Evolutionary conservation across 2,797 vertebrate species (phyloP), one percentile per base, ranked within the genome.

Genomic region (Melanogrammus aeglefinus): DNA sequence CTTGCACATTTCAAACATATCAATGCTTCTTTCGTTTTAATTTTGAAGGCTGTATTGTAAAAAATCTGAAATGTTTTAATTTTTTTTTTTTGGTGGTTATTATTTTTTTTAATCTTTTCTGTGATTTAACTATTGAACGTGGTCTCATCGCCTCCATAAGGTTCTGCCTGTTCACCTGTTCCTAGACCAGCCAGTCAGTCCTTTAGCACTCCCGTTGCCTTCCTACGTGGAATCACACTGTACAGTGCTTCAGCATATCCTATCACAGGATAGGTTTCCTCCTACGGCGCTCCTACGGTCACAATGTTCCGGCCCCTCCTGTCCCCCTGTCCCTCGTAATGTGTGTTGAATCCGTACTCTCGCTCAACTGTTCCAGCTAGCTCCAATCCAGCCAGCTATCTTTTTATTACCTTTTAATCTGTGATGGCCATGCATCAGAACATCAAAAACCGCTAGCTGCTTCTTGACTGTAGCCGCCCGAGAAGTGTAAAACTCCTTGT

Each of bases 121-220:
- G 57, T 63, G 57, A 24, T 24, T 6, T 8, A 57, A 21, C 47
- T 16, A 5, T 57, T 21, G 47, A 57, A 4, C 16, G 16, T 57
- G 4, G 18, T 57, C 47, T 57, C 47, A 57, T 57, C 21, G 4
- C 18, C 47, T 57, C 16, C 47, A 57, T 57, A 21, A 4, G 9
- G n/a, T 63, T n/a, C 57, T 7, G 21, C 57, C 21, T 63, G 57
- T 63, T 63, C 7, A n/a, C 72, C 36, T 38, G 72, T 38, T 12
- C 72, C 36, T 35, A 16, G 33, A 73, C 72, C 36, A 7, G 71
- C 33, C 33, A 21, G 36, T 81, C 78, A 38, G 78, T 76, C 81
- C 2, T 75, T 75, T 82, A 82, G 76, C 87, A 38, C 72, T 90
- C 82, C 84, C 1, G 76, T 89, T 91, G 90, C 92, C 91, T 92